A percentile compares a stretch with the other conserved stretches of the same genome.
These are phyloP conservation scores for Athetis lepigone DNA, from an alignment of 2,888 invertebrate species.

Conservation along the genomic window DNA sequence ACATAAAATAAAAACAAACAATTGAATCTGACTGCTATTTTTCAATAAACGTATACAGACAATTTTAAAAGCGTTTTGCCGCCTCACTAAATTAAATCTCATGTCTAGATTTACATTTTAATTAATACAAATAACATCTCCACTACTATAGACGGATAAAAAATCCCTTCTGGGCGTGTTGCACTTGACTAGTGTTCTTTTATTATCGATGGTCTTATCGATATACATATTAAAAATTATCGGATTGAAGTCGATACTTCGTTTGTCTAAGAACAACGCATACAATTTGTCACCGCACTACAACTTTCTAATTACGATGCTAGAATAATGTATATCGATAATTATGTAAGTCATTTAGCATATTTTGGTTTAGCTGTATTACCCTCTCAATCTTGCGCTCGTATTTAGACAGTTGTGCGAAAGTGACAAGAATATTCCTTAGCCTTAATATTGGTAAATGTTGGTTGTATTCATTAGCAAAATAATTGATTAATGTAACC, in stretches of 20 bases:
- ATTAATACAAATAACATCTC: conserved; percentile 58
- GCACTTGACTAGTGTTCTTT: conserved; percentile 39
- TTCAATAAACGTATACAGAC: conserved; percentile 44
- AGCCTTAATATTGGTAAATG: neutral
- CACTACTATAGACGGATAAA: conserved; percentile 34
- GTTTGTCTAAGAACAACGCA: too few species aligned
- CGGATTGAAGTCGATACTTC: too few species aligned
- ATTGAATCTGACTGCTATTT: conserved; percentile 33
- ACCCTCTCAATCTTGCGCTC: too few species aligned
- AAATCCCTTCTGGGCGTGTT: conserved; percentile 46
- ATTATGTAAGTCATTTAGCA: too few species aligned
- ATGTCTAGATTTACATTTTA: conserved; percentile 57
- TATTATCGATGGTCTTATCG: conserved; percentile 33
- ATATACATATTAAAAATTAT: conserved; percentile 21
- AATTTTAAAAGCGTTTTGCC: conserved; percentile 44
- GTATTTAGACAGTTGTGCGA: too few species aligned
- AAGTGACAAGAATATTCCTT: too few species aligned
- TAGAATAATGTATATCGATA: too few species aligned
- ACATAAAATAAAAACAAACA: conserved; percentile 25
- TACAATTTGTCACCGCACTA: too few species aligned
- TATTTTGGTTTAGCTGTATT: too few species aligned
- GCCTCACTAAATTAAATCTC: conserved; percentile 41
- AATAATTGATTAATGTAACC: neutral
- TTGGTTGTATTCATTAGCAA: neutral
- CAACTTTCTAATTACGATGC: too few species aligned